phyloP scores from a whole-genome alignment of 2,797 vertebrate species.

The Notamacropus eugenii region DNA sequence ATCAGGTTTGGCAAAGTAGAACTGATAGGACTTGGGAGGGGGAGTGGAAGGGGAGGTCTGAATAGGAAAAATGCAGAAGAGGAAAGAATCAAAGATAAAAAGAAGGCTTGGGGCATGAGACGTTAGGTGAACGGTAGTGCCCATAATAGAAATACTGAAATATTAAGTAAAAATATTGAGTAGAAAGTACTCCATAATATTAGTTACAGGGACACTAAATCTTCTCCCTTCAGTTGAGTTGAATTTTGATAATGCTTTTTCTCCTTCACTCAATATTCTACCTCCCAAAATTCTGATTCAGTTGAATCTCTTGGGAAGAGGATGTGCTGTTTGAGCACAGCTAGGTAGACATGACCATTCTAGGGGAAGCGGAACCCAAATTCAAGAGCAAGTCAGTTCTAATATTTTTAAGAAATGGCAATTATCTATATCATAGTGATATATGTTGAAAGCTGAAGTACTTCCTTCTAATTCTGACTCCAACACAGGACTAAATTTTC shows the following conservation, averaged over 20 bases:
- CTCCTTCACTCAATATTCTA: not conserved
- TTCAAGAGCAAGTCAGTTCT: conserved; percentile 62
- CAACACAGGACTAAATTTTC: not conserved
- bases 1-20: not conserved
- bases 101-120: too few species aligned
- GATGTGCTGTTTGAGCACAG: not conserved
- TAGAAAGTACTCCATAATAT: not conserved
- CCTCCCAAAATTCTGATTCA: not conserved
- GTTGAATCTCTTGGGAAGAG: not conserved
- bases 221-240: not conserved
- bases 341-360: conserved; percentile 23
- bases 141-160: not conserved
- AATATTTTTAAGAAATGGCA: conserved; percentile 5
- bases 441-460: conserved; percentile 25
- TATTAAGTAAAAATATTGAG: not conserved
- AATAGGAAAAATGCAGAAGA: too few species aligned
- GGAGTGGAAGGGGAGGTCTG: too few species aligned
- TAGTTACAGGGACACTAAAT: not conserved
- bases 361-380: conserved; percentile 51
- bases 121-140: not conserved
- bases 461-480: conserved; percentile 6
- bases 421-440: conserved; percentile 58
- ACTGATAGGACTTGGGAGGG: not conserved
- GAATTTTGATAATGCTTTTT: not conserved
- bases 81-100: too few species aligned